Conservation (phyloP, 2,888 invertebrate species). For the Atrina japonica region DNA sequence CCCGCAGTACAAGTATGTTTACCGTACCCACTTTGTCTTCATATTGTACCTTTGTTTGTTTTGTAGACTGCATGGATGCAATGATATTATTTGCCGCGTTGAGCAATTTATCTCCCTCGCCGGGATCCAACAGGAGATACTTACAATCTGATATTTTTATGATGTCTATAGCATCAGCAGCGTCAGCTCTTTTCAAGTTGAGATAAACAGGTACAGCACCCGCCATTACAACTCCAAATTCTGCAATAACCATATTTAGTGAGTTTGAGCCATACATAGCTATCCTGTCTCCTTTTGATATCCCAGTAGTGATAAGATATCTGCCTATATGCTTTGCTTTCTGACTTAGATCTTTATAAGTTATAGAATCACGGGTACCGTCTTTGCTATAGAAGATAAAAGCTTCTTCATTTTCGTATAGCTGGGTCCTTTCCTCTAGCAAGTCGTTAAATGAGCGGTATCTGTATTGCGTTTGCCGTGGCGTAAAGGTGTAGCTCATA, state of each 20-base stretch:
- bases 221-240: constrained; percentile 24
- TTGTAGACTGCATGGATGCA: background rate
- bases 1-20: constrained; percentile 3
- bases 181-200: constrained; percentile 14
- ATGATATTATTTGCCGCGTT: constrained; percentile 9
- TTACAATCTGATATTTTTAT: constrained; percentile 5
- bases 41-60: background rate
- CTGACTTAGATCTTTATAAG: background rate
- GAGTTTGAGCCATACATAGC: constrained; percentile 31
- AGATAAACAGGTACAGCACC: constrained; percentile 27
- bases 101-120: constrained; percentile 6
- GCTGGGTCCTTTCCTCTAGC: background rate
- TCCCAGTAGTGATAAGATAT: constrained; percentile 20
- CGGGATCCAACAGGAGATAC: constrained; percentile 13
- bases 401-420: constrained; percentile 8
- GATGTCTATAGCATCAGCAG: constrained; percentile 14
- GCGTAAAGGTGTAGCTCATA: constrained; percentile 14
- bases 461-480: background rate
- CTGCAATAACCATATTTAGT: constrained; percentile 22
- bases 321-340: constrained; percentile 12
- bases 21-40: background rate
- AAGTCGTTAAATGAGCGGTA: constrained; percentile 10
- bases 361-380: constrained; percentile 15
- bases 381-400: constrained; percentile 10
- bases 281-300: constrained; percentile 25